Conservation (phyloP, 1,140 invertebrate species). For the Cotesia chilonis region DNA sequence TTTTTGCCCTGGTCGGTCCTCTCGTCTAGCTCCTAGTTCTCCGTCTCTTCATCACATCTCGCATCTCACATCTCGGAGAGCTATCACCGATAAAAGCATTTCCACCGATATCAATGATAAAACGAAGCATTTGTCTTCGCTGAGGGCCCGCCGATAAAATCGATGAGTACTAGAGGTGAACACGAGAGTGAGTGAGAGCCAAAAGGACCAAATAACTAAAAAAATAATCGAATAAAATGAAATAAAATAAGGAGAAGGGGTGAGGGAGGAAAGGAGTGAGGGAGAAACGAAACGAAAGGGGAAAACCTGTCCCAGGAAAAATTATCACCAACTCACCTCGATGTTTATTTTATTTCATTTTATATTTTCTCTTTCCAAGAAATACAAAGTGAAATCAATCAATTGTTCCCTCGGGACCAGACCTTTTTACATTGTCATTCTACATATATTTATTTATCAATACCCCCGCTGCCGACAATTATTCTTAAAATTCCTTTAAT, state of each 20-base stretch:
- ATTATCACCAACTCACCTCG: slow-evolving; percentile 27
- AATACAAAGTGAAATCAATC: slow-evolving; percentile 8
- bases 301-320: slow-evolving; percentile 26
- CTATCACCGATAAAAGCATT: slow-evolving; percentile 46
- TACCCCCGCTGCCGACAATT: no score
- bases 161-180: slow-evolving; percentile 23
- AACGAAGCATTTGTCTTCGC: slow-evolving; percentile 41
- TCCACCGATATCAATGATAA: slow-evolving; percentile 45
- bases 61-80: slow-evolving; percentile 14
- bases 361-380: neutral
- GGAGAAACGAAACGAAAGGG: neutral
- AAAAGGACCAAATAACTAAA: no score
- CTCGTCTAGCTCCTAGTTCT: slow-evolving; percentile 5
- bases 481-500: no score
- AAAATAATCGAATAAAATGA: no score
- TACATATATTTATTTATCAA: no score
- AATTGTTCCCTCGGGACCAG: neutral
- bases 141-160: slow-evolving; percentile 34
- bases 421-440: no score
- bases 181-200: slow-evolving; percentile 13
- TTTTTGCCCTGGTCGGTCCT: neutral
- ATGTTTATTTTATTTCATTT: slow-evolving; percentile 30
- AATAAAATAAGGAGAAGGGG: no score
- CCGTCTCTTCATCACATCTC: slow-evolving; percentile 10
- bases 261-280: neutral